These are phyloP conservation scores for Acipenser ruthenus DNA, from an alignment of 2,797 vertebrate genomes.

Conservation along the genomic window DNA sequence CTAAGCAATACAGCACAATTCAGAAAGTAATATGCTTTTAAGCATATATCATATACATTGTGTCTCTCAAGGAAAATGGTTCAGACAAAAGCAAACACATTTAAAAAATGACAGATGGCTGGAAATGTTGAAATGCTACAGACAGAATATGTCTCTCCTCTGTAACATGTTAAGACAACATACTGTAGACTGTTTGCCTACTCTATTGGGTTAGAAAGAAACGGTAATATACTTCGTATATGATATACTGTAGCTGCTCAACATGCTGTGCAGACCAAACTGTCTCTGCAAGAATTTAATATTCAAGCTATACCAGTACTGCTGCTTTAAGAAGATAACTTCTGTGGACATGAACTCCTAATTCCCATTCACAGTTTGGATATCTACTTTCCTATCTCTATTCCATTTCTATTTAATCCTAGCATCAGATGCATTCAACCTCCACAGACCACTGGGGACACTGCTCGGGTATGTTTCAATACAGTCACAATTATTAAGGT, in stretches of 20 bases:
- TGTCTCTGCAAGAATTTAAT: not conserved
- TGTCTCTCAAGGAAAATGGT: not conserved
- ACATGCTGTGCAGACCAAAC: not conserved
- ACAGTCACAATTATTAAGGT: not conserved
- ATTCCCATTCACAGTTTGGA: not conserved
- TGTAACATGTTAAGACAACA: not conserved
- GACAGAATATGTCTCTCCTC: not conserved
- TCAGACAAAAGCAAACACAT: not conserved
- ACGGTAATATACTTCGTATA: not conserved
- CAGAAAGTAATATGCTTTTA: not conserved
- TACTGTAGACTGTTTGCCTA: not conserved
- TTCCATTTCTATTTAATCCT: not conserved
- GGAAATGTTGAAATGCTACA: not conserved
- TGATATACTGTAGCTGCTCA: not conserved
- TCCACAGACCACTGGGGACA: not conserved
- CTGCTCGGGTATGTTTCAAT: not conserved
- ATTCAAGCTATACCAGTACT: not conserved
- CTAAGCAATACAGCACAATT: not conserved
- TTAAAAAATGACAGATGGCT: not conserved
- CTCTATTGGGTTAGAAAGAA: not conserved
- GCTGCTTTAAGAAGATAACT: no score
- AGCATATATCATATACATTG: not conserved
- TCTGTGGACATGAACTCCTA: not conserved
- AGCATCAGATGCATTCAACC: not conserved
- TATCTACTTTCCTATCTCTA: not conserved